A percentile compares a stretch with the other conserved stretches of the same genome.
phyloP scores from a whole-genome alignment of 2,888 invertebrate species.

The Eupithecia exiguata region DNA sequence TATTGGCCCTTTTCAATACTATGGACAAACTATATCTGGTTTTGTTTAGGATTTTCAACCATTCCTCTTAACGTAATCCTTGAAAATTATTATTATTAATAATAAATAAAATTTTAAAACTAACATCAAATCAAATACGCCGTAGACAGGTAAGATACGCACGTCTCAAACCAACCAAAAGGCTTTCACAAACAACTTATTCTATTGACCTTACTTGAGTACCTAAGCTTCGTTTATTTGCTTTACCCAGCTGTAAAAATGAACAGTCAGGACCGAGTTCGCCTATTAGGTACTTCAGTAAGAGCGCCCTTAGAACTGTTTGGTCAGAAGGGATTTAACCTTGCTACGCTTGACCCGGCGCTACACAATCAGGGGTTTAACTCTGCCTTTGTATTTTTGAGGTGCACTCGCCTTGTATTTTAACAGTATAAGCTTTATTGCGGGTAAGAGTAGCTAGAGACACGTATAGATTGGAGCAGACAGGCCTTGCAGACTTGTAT shows the following conservation, averaged over 20 bases:
- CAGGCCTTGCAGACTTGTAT: not conserved
- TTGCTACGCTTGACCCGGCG: constrained; percentile 72
- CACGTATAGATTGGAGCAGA: not conserved
- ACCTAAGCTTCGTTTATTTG: constrained; percentile 1
- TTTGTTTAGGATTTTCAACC: too few relatives aligned
- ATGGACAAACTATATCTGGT: too few relatives aligned
- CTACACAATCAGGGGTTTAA: constrained; percentile 75
- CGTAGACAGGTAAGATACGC: not conserved
- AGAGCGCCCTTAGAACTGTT: constrained; percentile 81
- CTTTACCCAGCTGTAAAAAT: constrained; percentile 16
- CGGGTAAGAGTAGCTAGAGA: not conserved
- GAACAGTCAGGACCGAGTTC: not conserved
- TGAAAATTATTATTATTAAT: not conserved
- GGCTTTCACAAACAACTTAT: not conserved
- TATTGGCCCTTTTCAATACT: too few relatives aligned
- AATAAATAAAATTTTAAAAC: too few relatives aligned
- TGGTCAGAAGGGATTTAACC: constrained; percentile 80
- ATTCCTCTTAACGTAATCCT: not conserved
- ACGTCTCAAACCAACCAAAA: not conserved
- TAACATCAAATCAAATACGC: too few relatives aligned
- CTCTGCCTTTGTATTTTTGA: constrained; percentile 63
- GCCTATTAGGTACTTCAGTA: constrained; percentile 56
- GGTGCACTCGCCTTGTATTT: constrained; percentile 40
- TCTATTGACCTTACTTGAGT: not conserved
- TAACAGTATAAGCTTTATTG: constrained; percentile 35